A percentile compares a stretch with the other conserved stretches of the same genome.
phyloP scores from a whole-genome alignment of 2,113 vertebrate genomes.

The Anguilla rostrata region DNA sequence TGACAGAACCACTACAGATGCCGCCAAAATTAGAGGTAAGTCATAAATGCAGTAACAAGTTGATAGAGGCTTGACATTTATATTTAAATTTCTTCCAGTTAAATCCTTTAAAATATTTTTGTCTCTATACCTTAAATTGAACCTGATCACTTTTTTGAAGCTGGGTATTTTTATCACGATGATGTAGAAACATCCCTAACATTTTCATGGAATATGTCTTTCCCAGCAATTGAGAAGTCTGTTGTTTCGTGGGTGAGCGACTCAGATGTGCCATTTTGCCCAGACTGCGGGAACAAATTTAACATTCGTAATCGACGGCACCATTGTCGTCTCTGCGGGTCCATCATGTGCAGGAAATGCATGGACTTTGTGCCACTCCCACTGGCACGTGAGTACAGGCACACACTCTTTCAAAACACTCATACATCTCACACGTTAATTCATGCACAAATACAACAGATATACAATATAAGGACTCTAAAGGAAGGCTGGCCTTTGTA shows the following conservation, averaged over 20 bases:
- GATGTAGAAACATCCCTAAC: neutral
- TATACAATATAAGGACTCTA: neutral
- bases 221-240: constrained; percentile 87
- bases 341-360: constrained; percentile 95
- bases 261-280: constrained; percentile 95
- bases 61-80: neutral
- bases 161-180: neutral
- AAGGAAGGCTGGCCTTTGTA: no score
- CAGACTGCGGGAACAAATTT: constrained; percentile 93
- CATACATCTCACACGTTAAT: neutral
- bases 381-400: constrained; percentile 80
- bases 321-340: constrained; percentile 96
- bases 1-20: constrained; percentile 85
- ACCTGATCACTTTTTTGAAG: neutral
- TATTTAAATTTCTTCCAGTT: neutral
- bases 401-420: no score
- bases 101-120: neutral
- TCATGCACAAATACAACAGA: no score
- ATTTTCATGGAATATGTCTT: neutral
- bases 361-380: constrained; percentile 86
- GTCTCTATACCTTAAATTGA: neutral
- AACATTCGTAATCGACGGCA: constrained; percentile 90
- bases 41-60: constrained; percentile 10
- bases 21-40: constrained; percentile 91
- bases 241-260: constrained; percentile 96